Evolutionary conservation across 1,140 invertebrate genomes (phyloP).

Genomic region (Danaus melanippus): DNA sequence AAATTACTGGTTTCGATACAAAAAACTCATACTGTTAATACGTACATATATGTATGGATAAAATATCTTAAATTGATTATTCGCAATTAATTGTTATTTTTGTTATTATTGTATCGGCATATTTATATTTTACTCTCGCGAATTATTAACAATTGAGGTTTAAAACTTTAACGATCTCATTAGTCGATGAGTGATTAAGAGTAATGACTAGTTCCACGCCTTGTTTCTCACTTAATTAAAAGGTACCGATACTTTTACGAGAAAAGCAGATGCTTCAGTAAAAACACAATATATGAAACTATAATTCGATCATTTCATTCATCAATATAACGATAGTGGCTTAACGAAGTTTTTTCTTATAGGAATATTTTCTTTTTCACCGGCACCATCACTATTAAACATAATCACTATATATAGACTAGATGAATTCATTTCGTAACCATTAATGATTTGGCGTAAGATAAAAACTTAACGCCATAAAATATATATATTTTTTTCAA

Average conservation of each 20-base stretch:
- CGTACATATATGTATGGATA: neutral
- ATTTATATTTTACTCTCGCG: no score
- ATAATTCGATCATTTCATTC: conserved; percentile 39
- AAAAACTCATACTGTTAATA: conserved; percentile 29
- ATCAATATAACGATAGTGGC: conserved; percentile 16
- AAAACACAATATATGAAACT: conserved; percentile 43
- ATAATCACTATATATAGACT: conserved; percentile 36
- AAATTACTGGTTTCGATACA: conserved; percentile 56
- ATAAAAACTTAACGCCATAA: no score
- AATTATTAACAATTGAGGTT: neutral
- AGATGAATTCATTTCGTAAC: conserved; percentile 28
- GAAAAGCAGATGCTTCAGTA: conserved; percentile 41
- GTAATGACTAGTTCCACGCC: conserved; percentile 21
- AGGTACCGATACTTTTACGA: conserved; percentile 38
- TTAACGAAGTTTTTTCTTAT: conserved; percentile 42
- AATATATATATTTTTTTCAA: conserved; percentile 11
- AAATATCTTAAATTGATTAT: no score
- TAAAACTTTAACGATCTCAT: conserved; percentile 23
- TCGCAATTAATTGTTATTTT: no score
- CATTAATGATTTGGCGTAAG: conserved; percentile 18
- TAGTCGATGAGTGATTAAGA: conserved; percentile 19
- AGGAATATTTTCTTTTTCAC: conserved; percentile 19
- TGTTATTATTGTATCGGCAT: no score
- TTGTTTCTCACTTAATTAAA: conserved; percentile 59
- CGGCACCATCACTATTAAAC: conserved; percentile 30